phyloP scores from a whole-genome alignment of 2,797 vertebrate species.

The Synanceia verrucosa region DNA sequence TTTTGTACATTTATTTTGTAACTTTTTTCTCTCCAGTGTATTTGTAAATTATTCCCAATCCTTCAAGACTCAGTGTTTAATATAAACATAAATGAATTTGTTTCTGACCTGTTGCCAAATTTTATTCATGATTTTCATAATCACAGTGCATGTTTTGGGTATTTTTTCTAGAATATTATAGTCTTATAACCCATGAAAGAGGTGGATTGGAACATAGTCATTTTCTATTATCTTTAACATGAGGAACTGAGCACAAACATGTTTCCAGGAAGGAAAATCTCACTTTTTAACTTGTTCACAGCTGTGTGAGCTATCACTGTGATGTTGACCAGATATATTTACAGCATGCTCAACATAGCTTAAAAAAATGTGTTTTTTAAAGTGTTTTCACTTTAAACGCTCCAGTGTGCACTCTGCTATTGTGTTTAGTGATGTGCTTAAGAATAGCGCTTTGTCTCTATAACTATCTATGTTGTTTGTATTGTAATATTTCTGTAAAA shows the following conservation, averaged over 20 bases:
- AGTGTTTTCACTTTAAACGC: neutral
- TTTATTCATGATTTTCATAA: neutral
- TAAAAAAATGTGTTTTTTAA: neutral
- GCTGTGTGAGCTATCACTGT: neutral
- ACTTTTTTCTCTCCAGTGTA: constrained; percentile 4
- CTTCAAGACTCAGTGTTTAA: neutral
- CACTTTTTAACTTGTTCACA: neutral
- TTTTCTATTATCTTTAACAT: neutral
- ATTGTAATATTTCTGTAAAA: constrained; percentile 2
- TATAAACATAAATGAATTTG: neutral
- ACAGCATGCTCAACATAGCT: neutral
- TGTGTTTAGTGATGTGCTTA: neutral
- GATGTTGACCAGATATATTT: neutral
- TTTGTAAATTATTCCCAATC: neutral
- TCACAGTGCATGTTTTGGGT: neutral
- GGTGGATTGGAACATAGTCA: neutral
- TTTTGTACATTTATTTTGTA: neutral
- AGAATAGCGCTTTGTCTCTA: neutral
- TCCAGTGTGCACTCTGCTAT: neutral
- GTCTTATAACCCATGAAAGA: neutral
- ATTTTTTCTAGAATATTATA: neutral
- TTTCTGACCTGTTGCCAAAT: neutral
- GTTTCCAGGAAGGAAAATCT: too few species aligned
- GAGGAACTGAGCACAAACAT: too few species aligned
- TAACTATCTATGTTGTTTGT: neutral